Evolutionary conservation across 2,888 invertebrate species (phyloP).

Genomic region (Priocnemis perturbator): DNA sequence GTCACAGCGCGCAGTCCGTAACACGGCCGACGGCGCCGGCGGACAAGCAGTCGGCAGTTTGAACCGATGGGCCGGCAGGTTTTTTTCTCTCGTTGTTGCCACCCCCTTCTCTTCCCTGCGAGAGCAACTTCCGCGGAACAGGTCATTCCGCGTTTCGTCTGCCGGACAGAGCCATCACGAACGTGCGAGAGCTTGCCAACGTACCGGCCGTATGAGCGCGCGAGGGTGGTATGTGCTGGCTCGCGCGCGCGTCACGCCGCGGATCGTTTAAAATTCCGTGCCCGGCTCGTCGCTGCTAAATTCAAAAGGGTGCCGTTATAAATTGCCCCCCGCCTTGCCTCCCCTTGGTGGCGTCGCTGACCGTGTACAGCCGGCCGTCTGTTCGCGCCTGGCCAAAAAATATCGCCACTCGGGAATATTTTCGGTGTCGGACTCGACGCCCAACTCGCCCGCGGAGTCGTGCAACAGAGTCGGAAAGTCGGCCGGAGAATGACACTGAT

Average conservation of each 20-base stretch:
- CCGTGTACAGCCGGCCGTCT: conserved; percentile 5
- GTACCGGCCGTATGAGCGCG: too few relatives aligned
- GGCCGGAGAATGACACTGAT: conserved; percentile 12
- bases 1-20: conserved; percentile 21
- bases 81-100: too few relatives aligned
- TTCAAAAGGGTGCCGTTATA: conserved; percentile 53
- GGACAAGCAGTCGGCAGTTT: too few relatives aligned
- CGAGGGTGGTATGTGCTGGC: not conserved
- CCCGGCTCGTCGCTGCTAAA: conserved; percentile 44
- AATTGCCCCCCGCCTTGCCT: conserved; percentile 39
- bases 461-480: conserved; percentile 7
- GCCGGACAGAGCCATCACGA: not conserved
- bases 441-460: conserved; percentile 12
- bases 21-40: conserved; percentile 2
- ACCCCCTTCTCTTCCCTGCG: too few relatives aligned
- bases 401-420: conserved; percentile 51
- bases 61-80: too few relatives aligned
- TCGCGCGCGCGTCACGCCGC: conserved; percentile 27
- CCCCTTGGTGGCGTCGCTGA: not conserved
- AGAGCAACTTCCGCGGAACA: too few relatives aligned
- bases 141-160: not conserved
- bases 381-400: conserved; percentile 35
- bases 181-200: too few relatives aligned
- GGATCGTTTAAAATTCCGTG: conserved; percentile 55
- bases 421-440: conserved; percentile 20